Percentiles rank a stretch among this genome's conserved stretches.
These are phyloP conservation scores for Aplodontia rufa DNA, from an alignment of 2,113 vertebrate genomes.

Conservation along the genomic window DNA sequence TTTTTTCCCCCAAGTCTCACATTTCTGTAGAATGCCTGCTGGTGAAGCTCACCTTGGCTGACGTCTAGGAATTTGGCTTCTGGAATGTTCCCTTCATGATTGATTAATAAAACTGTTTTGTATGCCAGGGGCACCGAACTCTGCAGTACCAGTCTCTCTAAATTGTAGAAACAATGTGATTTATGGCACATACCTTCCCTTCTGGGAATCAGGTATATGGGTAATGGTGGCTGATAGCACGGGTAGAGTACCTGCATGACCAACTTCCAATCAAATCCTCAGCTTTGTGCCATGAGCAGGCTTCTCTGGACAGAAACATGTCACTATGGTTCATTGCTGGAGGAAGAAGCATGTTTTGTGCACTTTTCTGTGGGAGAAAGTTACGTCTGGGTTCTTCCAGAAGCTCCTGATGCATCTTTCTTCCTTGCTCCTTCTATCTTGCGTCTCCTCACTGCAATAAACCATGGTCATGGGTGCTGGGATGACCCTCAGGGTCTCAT, in stretches of 20 bases:
- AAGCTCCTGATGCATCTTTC: neutral
- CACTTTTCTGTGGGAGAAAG: neutral
- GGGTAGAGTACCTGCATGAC: neutral
- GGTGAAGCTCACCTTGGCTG: neutral
- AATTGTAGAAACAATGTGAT: neutral
- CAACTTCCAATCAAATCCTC: neutral
- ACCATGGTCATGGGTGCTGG: neutral
- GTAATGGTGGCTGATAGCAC: neutral
- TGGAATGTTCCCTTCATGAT: neutral
- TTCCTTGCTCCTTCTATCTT: neutral
- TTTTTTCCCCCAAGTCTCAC: neutral
- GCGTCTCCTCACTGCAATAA: neutral
- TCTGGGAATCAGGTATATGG: neutral
- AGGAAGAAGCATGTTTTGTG: too few relatives aligned
- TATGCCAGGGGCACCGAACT: neutral
- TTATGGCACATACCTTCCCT: neutral
- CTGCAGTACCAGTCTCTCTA: neutral
- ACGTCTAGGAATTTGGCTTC: neutral
- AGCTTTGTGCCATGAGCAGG: neutral
- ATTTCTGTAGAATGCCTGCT: neutral
- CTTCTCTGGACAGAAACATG: neutral
- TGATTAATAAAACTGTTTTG: conserved; percentile 7
- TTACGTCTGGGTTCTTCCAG: neutral
- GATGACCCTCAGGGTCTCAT: neutral
- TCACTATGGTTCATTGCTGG: neutral